Conservation (phyloP, 1,140 invertebrate species). For the Thrips palmi region DNA sequence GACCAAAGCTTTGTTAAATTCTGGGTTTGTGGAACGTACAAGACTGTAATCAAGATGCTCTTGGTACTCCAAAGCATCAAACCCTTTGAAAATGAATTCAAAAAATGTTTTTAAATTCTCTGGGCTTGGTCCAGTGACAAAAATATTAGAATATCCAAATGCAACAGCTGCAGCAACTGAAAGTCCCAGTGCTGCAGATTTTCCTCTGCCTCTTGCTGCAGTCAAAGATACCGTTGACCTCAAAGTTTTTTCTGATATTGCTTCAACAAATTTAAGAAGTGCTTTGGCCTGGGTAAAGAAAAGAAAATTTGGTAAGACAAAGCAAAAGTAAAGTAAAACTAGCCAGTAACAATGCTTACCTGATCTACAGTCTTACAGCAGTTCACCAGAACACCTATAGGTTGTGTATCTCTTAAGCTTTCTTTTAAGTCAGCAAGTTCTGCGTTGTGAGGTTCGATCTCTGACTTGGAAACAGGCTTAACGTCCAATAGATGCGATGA, state of each 20-base stretch:
- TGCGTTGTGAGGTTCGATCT: constrained; percentile 24
- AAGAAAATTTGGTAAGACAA: constrained; percentile 8
- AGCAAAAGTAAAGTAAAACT: not conserved
- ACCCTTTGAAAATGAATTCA: constrained; percentile 93
- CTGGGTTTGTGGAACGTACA: constrained; percentile 88
- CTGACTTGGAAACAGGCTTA: constrained; percentile 36
- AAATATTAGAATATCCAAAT: constrained; percentile 93
- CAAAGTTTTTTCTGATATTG: constrained; percentile 81
- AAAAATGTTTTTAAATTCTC: constrained; percentile 98
- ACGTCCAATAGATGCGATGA: constrained; percentile 76
- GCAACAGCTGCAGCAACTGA: constrained; percentile 71
- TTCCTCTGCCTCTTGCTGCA: constrained; percentile 89
- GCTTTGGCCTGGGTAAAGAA: constrained; percentile 48
- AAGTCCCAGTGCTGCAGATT: constrained; percentile 94
- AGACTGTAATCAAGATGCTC: constrained; percentile 94
- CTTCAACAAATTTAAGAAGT: constrained; percentile 85
- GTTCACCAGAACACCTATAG: constrained; percentile 74
- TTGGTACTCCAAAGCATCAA: constrained; percentile 88
- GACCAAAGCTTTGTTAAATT: constrained; percentile 92
- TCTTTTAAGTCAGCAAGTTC: constrained; percentile 55
- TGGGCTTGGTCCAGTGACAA: constrained; percentile 92
- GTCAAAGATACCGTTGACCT: constrained; percentile 86
- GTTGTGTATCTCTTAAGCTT: constrained; percentile 71
- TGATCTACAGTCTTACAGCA: constrained; percentile 89
- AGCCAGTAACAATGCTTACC: constrained; percentile 23